Conservation (phyloP, 2,888 invertebrate genomes). For the Lapara coniferarum region DNA sequence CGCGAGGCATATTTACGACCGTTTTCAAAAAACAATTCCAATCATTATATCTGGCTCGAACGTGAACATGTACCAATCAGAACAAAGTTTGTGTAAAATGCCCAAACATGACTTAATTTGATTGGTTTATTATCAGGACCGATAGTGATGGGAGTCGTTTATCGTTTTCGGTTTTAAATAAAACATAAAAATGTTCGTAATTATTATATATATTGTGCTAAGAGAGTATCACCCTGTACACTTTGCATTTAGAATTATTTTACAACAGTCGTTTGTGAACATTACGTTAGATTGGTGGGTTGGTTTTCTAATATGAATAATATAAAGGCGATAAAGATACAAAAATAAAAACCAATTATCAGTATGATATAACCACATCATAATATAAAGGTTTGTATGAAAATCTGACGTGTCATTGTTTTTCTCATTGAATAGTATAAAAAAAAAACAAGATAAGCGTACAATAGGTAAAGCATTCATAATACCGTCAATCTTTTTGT, state of each 20-base stretch:
- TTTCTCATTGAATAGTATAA: background rate
- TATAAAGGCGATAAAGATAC: background rate
- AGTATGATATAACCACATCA: background rate
- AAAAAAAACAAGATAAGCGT: too few relatives aligned
- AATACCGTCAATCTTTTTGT: too few relatives aligned
- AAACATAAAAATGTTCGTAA: slow-evolving; percentile 2
- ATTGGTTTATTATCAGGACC: too few relatives aligned
- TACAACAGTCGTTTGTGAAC: slow-evolving; percentile 35
- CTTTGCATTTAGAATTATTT: slow-evolving; percentile 54
- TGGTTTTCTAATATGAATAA: slow-evolving; percentile 5
- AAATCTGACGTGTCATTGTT: background rate
- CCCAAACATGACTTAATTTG: too few relatives aligned
- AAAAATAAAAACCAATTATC: background rate
- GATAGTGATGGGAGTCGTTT: too few relatives aligned
- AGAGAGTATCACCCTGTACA: slow-evolving; percentile 57
- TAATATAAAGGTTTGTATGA: background rate
- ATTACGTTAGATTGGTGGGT: slow-evolving; percentile 4
- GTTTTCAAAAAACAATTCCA: too few relatives aligned
- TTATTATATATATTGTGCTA: slow-evolving; percentile 30
- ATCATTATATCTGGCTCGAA: too few relatives aligned
- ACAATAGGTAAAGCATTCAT: too few relatives aligned
- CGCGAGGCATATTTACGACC: too few relatives aligned
- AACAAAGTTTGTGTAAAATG: too few relatives aligned
- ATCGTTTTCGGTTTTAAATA: background rate
- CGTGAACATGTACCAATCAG: too few relatives aligned